Evolutionary conservation across 37 sponge, comb jelly and placozoan species (phyloP), one percentile per base, ranked within the genome.

Genomic region (Beroe forskalii): DNA sequence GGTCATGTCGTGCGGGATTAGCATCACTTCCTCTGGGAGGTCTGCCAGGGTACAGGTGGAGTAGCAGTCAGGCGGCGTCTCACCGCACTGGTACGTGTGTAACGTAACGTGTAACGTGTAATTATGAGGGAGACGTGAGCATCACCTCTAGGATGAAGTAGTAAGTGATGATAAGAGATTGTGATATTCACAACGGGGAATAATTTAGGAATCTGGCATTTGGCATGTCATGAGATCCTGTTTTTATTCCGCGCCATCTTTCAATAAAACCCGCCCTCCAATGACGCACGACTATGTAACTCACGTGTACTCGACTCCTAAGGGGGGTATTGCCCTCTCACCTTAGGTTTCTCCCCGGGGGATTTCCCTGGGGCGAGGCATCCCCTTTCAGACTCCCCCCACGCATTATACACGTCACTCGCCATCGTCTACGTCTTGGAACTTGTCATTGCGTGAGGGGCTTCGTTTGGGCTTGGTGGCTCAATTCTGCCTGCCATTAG

Each of bases 11-110:
- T 80, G 28, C 1, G 55, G 55, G 0, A 80, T 41, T 4, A 80
- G 35, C 86, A 80, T 80, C 44, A 80, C 86, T 24, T 41, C 30
- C 8, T 80, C 86, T 20, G 86, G 86, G 2, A 80, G 30, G 1
- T 80, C 19, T 8, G 40, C 86, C 25, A 80, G 86, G 55, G 44
- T 23, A n/a, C 86, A 80, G 38, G 3, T 44, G 40, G 44, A 20
- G 86, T 44, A 80, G 40, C 86, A 80, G 28, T 44, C 0, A 0
- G 86, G 86, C 1, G 86, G 28, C n/a, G 37, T 48, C 23, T 43
- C 86, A 1, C 12, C 43, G 27, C 86, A 80, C 55, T 80, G 14
- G 55, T 80, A 80, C 25, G 27, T 80, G 86, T 48, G 12, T 12
- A 48, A 72, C 75, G n/a, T n/a, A n/a, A n/a, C n/a, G n/a, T n/a